Conservation (phyloP, 2,888 invertebrate species). For the Operophtera brumata region DNA sequence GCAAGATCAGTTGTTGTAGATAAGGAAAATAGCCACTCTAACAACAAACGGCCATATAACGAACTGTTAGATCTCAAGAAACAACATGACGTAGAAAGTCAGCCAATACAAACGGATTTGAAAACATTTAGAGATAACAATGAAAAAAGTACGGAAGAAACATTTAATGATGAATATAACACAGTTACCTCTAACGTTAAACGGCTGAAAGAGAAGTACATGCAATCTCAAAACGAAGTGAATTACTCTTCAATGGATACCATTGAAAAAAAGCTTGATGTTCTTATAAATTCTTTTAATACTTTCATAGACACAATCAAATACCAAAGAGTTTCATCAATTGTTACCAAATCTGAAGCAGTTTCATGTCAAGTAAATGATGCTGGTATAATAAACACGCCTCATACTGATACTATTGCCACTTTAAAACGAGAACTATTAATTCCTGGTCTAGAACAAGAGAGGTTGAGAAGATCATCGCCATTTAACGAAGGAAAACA, state of each 20-base stretch:
- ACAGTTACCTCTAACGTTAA: conserved; percentile 35
- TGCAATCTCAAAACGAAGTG: conserved; percentile 26
- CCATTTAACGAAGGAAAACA: conserved; percentile 18
- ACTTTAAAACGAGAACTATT: conserved; percentile 23
- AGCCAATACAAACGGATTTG: conserved; percentile 25
- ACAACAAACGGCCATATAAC: too few species aligned
- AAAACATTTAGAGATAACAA: conserved; percentile 3
- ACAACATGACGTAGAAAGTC: conserved; percentile 7
- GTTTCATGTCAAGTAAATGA: conserved; percentile 1
- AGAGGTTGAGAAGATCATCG: conserved; percentile 30
- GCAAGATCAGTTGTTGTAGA: too few species aligned
- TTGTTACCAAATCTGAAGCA: background rate
- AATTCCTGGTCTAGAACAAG: conserved; percentile 32
- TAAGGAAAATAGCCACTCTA: too few species aligned
- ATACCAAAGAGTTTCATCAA: conserved; percentile 21
- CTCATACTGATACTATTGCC: conserved; percentile 15
- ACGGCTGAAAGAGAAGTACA: conserved; percentile 36
- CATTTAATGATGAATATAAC: conserved; percentile 34
- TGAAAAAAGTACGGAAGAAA: conserved; percentile 11
- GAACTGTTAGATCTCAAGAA: conserved; percentile 1
- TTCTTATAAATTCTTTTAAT: conserved; percentile 52
- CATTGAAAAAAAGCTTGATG: conserved; percentile 58
- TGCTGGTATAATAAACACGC: background rate
- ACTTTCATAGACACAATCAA: conserved; percentile 50
- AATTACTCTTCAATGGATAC: conserved; percentile 38